Evolutionary conservation across 2,888 invertebrate genomes (phyloP).

Genomic region (Serrognathus titanus): DNA sequence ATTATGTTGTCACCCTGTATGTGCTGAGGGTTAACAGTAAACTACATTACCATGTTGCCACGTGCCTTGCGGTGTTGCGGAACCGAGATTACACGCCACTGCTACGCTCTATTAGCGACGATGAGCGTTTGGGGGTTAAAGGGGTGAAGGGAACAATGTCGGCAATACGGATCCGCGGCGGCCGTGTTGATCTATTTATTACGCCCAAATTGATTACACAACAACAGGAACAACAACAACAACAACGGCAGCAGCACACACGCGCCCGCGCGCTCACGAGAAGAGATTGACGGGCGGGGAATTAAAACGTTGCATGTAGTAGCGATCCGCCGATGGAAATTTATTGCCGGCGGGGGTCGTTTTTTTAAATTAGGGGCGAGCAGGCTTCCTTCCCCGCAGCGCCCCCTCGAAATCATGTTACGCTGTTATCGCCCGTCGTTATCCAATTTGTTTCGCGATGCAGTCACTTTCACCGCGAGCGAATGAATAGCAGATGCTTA

Average conservation of each 20-base stretch:
- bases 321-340: constrained; percentile 16
- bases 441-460: too few species aligned
- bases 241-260: background rate
- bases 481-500: too few species aligned
- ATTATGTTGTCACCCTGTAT: too few species aligned
- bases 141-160: constrained; percentile 18
- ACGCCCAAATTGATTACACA: constrained; percentile 20
- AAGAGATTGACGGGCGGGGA: constrained; percentile 20
- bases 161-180: constrained; percentile 24
- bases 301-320: constrained; percentile 19
- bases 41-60: too few species aligned
- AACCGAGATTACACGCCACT: constrained; percentile 23
- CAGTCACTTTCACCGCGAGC: too few species aligned
- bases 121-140: constrained; percentile 10
- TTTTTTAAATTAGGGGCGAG: constrained; percentile 7
- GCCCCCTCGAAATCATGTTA: too few species aligned
- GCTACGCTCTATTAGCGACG: constrained; percentile 23
- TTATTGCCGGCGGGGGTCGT: constrained; percentile 8
- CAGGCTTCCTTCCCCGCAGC: background rate
- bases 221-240: constrained; percentile 5
- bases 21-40: too few species aligned
- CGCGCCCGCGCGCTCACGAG: background rate
- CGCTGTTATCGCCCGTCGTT: too few species aligned
- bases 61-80: too few species aligned
- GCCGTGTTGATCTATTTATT: constrained; percentile 24